Conservation (phyloP, 2,113 vertebrate genomes). For the Montifringilla adamsi region DNA sequence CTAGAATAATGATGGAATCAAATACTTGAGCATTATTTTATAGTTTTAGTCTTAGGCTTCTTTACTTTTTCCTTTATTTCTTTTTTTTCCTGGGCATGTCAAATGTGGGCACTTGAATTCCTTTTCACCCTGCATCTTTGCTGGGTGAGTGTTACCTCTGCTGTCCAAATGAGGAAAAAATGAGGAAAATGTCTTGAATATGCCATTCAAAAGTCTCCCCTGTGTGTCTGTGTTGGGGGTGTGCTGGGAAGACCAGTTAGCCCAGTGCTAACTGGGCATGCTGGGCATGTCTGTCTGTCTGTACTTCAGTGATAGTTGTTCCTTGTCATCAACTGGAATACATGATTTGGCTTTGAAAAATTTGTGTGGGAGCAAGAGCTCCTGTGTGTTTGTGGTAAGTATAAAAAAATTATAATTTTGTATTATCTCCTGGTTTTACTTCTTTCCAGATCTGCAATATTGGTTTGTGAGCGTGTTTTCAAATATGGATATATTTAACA, state of each 20-base stretch:
- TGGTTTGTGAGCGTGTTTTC: background rate
- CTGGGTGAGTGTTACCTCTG: accelerated
- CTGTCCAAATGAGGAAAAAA: background rate
- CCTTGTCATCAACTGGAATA: background rate
- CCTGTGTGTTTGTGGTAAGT: background rate
- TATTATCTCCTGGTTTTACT: background rate
- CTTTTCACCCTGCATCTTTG: background rate
- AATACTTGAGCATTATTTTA: background rate
- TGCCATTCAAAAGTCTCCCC: background rate
- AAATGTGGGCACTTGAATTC: background rate
- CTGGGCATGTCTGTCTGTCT: background rate
- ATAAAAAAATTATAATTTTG: background rate
- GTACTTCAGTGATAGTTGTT: background rate
- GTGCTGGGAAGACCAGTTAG: background rate
- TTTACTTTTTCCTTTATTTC: background rate
- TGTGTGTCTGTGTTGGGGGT: accelerated
- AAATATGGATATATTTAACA: background rate
- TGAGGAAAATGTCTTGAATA: background rate
- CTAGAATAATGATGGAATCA: background rate
- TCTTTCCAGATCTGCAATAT: background rate
- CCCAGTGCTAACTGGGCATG: background rate
- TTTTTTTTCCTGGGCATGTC: background rate
- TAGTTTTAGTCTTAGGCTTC: background rate
- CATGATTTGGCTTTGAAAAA: background rate
- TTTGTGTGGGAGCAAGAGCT: background rate